A percentile compares a stretch with the other conserved stretches of the same genome.
Conservation (phyloP, 2,888 invertebrate species). For the Cylloceria caligata region DNA sequence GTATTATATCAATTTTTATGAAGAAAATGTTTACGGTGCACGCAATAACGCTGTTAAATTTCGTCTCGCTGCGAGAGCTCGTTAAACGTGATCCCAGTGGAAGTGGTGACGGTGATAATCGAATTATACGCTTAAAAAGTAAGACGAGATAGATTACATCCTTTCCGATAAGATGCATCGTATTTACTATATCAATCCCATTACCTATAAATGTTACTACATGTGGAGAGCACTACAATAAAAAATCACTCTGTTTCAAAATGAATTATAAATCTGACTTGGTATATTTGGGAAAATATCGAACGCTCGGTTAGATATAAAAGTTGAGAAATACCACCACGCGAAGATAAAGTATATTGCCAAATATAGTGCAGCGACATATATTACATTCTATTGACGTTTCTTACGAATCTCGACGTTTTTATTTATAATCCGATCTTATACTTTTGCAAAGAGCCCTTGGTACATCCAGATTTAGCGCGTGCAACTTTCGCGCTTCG, state of each 20-base stretch:
- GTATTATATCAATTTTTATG: too few relatives aligned
- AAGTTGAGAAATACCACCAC: not conserved
- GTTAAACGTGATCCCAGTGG: slow-evolving; percentile 62
- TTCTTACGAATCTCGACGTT: slow-evolving; percentile 1
- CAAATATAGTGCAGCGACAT: slow-evolving; percentile 1
- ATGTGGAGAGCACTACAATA: not conserved
- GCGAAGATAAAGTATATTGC: not conserved
- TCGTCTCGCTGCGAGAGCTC: slow-evolving; percentile 48
- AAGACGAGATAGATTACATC: slow-evolving; percentile 39
- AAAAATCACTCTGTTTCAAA: not conserved
- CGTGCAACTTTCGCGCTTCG: not conserved
- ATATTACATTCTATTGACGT: slow-evolving; percentile 13
- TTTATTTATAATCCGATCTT: slow-evolving; percentile 34
- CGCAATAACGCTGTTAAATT: slow-evolving; percentile 29
- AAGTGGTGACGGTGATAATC: slow-evolving; percentile 61
- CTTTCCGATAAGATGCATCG: not conserved
- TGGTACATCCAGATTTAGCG: not conserved
- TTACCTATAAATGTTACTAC: not conserved
- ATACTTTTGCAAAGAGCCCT: slow-evolving; percentile 2
- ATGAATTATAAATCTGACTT: slow-evolving; percentile 20
- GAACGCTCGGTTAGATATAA: too few relatives aligned
- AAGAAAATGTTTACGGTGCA: too few relatives aligned
- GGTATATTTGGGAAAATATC: not conserved
- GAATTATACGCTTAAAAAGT: slow-evolving; percentile 55
- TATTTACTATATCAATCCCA: not conserved